Conservation (phyloP, 2,888 invertebrate species). For the Gymnoscelis rufifasciata region DNA sequence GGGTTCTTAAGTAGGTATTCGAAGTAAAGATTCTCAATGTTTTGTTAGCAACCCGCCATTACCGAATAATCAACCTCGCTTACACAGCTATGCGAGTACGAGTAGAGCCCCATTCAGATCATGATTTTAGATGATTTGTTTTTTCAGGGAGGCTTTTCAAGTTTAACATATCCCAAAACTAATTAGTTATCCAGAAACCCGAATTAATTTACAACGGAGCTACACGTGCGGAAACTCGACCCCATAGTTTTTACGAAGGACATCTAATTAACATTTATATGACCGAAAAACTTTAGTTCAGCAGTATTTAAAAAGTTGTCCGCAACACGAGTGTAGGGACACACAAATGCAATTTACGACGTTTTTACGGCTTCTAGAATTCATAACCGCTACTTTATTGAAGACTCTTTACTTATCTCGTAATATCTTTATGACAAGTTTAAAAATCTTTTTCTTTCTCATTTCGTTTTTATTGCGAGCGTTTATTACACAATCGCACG, state of each 20-base stretch:
- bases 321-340: conserved; percentile 20
- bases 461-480: conserved; percentile 44
- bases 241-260: conserved; percentile 11
- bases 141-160: conserved; percentile 16
- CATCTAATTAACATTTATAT: conserved; percentile 15
- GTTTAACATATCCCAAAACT: conserved; percentile 15
- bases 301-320: conserved; percentile 16
- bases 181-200: conserved; percentile 14
- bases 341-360: conserved; percentile 44
- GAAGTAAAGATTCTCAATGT: conserved; percentile 10
- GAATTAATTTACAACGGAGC: conserved; percentile 10
- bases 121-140: conserved; percentile 15
- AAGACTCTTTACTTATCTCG: conserved; percentile 46
- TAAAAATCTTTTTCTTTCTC: conserved; percentile 50
- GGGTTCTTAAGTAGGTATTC: conserved; percentile 7
- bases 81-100: conserved; percentile 5
- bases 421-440: conserved; percentile 49
- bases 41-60: conserved; percentile 11
- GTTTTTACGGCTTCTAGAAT: conserved; percentile 50
- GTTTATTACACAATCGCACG: conserved; percentile 44
- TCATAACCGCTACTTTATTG: conserved; percentile 47
- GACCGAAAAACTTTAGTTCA: conserved; percentile 3
- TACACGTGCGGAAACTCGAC: conserved; percentile 14
- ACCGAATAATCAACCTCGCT: conserved; percentile 10
- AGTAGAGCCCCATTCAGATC: conserved; percentile 5